Percentiles rank a stretch among this genome's conserved stretches.
phyloP scores from a whole-genome alignment of 2,888 invertebrate species.

The Latrodectus hesperus region DNA sequence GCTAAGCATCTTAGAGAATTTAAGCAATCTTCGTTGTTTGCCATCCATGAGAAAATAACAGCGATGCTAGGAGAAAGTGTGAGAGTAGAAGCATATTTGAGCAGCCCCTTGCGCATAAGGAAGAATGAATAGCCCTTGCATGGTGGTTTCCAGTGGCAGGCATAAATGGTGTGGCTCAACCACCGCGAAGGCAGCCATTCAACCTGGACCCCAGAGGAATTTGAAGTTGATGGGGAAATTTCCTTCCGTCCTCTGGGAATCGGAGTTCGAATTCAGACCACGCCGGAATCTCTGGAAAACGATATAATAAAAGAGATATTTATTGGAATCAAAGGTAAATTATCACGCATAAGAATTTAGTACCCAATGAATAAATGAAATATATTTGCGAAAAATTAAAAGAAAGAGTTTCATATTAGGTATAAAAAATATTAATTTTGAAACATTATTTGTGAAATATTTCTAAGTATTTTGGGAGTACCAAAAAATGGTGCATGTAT shows the following conservation, averaged over 20 bases:
- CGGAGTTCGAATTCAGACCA: conserved; percentile 31
- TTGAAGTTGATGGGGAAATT: conserved; percentile 48
- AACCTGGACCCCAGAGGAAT: conserved; percentile 7
- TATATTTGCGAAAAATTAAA: too few species aligned
- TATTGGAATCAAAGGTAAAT: too few species aligned
- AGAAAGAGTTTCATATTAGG: too few species aligned
- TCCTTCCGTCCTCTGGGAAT: conserved; percentile 23
- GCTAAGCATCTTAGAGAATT: not conserved
- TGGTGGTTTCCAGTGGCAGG: not conserved
- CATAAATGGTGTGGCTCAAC: not conserved
- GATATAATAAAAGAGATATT: not conserved
- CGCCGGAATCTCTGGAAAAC: conserved; percentile 28
- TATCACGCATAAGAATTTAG: too few species aligned
- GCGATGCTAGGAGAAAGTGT: not conserved
- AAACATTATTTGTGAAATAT: too few species aligned
- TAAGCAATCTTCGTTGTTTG: conserved; percentile 22
- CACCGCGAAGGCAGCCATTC: not conserved
- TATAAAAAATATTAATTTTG: too few species aligned
- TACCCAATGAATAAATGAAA: too few species aligned
- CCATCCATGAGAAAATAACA: conserved; percentile 9
- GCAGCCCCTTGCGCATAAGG: not conserved
- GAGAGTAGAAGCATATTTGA: not conserved
- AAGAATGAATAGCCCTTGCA: not conserved
- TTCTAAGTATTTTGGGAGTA: too few species aligned
- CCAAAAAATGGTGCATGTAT: too few species aligned